Base-by-base conservation (phyloP, 2,888 invertebrate genomes). In the Diarsia mendica region DNA sequence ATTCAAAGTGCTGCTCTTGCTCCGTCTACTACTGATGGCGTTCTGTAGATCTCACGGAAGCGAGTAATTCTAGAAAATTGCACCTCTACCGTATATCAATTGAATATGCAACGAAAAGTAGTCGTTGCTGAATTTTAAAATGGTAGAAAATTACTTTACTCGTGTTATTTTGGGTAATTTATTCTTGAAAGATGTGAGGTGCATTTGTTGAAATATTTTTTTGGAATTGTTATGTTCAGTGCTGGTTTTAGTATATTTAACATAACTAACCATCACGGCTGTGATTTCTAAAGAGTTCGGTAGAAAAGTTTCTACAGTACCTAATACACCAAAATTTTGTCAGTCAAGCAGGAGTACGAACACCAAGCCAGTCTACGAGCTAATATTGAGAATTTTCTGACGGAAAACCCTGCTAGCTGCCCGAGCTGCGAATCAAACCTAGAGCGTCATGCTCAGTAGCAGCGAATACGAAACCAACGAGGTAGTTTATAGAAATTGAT, bases 11-110 rank as follows among this genome's bases (percentile, higher is more conserved):
- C 69, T 85, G 61, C 71, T 65, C 72, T 65, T 69, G 75, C 72
- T 28, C 68, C 80, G 68, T 63, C 60, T 67, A 64, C 61, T 73
- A 66, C 72, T 77, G 72, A 81, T 79, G 74, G 68, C 61, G 81
- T 75, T 80, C 73, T 67, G 68, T 68, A 81, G 79, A 88, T 87
- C 84, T 80, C 72, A 83, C 82, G 86, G 80, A 85, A 84, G 84
- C 75, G 80, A 75, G 84, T 86, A 85, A 89, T 88, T 89, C 86
- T 77, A 82, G 85, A 84, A 87, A 86, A 89, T 88, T 88, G 87
- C 89, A 85, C 81, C 82, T 67, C 68, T 49, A 71, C 66, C 64
- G 72, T 76, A 51, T 76, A 68, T 75, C 67, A 81, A 79, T 82
- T 68, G 67, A 65, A 55, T 75, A 77, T 79, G 77, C 79, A 79